Conservation (phyloP, 2,888 invertebrate genomes). For the Acanthosoma haemorrhoidale region DNA sequence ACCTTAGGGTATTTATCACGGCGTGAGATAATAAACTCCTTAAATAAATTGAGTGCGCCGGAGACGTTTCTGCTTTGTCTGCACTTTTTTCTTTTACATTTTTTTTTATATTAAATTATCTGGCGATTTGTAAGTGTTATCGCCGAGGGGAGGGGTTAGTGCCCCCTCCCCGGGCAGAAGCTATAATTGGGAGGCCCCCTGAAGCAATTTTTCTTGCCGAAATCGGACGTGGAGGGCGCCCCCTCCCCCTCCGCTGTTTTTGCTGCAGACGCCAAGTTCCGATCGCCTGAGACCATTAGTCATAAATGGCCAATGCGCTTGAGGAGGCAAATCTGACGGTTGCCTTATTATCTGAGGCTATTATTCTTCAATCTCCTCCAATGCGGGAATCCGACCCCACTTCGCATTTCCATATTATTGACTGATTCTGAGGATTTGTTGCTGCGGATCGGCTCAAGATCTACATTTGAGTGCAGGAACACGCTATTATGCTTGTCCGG, state of each 20-base stretch:
- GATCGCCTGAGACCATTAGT: neutral
- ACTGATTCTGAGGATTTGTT: no score
- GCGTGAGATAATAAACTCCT: neutral
- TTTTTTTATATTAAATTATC: slow-evolving; percentile 7
- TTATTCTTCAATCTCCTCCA: neutral
- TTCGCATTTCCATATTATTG: neutral
- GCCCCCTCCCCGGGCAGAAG: no score
- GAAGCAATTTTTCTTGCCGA: neutral
- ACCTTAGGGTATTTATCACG: slow-evolving; percentile 3
- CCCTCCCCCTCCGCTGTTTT: no score
- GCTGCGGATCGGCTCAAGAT: no score
- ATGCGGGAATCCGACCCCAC: neutral
- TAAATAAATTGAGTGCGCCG: neutral
- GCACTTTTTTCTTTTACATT: neutral
- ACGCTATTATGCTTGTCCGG: no score
- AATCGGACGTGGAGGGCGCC: neutral
- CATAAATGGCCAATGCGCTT: neutral
- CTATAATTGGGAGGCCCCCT: neutral
- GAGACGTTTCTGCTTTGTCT: slow-evolving; percentile 7
- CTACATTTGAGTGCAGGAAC: no score
- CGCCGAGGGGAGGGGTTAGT: neutral
- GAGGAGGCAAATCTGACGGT: neutral
- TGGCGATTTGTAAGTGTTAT: slow-evolving; percentile 1
- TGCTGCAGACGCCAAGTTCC: neutral
- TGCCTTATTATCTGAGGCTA: neutral